Base-by-base conservation (phyloP, 2,888 invertebrate genomes). In the Nemapogon koenigi region DNA sequence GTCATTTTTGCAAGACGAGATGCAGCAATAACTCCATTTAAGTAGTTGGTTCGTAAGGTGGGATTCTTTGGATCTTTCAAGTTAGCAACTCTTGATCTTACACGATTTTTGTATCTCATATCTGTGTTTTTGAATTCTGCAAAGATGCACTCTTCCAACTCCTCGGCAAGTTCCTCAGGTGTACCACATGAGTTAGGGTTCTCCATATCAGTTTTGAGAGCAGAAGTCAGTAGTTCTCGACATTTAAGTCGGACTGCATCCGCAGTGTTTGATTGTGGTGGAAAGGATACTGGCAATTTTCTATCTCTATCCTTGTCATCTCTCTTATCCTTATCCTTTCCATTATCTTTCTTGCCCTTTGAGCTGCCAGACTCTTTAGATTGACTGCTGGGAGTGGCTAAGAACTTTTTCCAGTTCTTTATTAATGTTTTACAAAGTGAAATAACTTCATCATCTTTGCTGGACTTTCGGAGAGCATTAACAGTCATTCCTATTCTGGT, bases 401-500 rank as follows among this genome's bases (percentile, higher is more conserved):
- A 73, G 51, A 97, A 91, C 58, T 97, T 96, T 69, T 98, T 98
- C 98, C 98, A 98, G 57, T 92, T 93, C 73, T 98, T 97, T 31
- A 99, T 98, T 35, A 99, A 81, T 10, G 91, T 91, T 81, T 99
- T 99, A 10, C 97, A 92, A 46, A 97, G 73, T 37, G 91, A 86
- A 52, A 96, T 94, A 3, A 98, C 94, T 65, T 97, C 96, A 43
- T 97, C 95, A 59, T 98, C 97, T 67, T 89, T 90, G 60, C 90
- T 94, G 8, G 92, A 93, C 70, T 97, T 96, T 38, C 99, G 84
- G 47, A 99, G 82, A 45, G 95, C 94, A 73, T 99, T 99, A 1
- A 99, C 96, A 13, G 96, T 96, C 94, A 98, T 97, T 14, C 99
- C 99, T 63, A 99, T 97, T 49, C 97, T 87, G 3, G 96, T 96